Base-by-base conservation (phyloP, 2,888 invertebrate genomes). In the Phrixothrix hirtus region DNA sequence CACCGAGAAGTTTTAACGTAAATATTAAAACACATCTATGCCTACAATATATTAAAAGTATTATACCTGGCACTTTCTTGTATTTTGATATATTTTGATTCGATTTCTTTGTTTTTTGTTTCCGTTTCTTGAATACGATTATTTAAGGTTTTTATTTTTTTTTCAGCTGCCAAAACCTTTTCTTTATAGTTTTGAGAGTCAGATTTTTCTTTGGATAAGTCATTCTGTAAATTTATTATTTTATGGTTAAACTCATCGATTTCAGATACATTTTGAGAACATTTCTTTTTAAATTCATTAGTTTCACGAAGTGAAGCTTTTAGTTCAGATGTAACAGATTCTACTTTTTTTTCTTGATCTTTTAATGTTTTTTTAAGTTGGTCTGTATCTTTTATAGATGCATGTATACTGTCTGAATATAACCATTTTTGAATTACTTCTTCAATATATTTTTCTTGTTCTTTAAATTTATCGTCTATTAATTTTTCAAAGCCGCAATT, bases 51-150 rank as follows among this genome's bases (percentile, higher is more conserved):
- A n/a, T n/a, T n/a, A n/a, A n/a, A n/a, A n/a, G n/a, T n/a, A n/a
- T n/a, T n/a, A n/a, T n/a, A n/a, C n/a, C n/a, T n/a, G n/a, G n/a
- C n/a, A n/a, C n/a, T n/a, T n/a, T 54, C 67, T 12, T 62, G 62
- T 7, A 70, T 62, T 59, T 67, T 75, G 3, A 55, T 62, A 21
- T 71, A 64, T 57, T 72, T 72, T n/a, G 67, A 69, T 55, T 78
- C 76, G 7, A 69, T 56, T n/a, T 75, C 74, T 15, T 73, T 71
- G 13, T 74, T 74, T 26, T 75, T 75, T 21, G 69, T 72, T 57
- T 79, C 76, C 21, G 78, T 58, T 10, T 79, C 77, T 29, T 75
- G 71, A 1, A 77, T 65, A 64, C 78, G 77, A 49, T 67, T 66
- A 54, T 73, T 75, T 31, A 79, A 60, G 50, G 63, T 46, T 44